Percentiles rank a stretch among this genome's conserved stretches.
These are phyloP conservation scores for Parasteatoda tepidariorum DNA, from an alignment of 1,140 invertebrate species.

Conservation along the genomic window DNA sequence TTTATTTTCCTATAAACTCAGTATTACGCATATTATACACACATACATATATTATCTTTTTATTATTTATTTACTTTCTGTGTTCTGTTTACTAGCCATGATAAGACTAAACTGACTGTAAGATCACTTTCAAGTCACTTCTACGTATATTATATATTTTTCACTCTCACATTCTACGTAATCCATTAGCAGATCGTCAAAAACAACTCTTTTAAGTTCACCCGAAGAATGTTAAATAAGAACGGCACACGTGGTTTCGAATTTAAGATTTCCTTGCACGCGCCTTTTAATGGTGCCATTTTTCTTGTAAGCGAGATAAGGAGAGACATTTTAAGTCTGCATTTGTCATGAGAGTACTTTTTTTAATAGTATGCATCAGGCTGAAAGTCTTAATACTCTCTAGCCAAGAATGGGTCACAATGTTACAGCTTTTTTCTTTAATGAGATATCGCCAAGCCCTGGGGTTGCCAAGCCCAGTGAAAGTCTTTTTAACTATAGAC, in stretches of 20 bases:
- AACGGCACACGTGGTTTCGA: background rate
- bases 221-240: background rate
- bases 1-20: too few relatives aligned
- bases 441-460: too few relatives aligned
- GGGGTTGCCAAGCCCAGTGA: too few relatives aligned
- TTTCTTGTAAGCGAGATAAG: conserved; percentile 9
- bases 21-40: too few relatives aligned
- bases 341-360: conserved; percentile 10
- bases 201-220: background rate
- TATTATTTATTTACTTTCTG: too few relatives aligned
- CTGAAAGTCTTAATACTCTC: background rate
- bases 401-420: background rate
- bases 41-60: too few relatives aligned
- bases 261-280: conserved; percentile 26
- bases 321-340: background rate
- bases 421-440: background rate
- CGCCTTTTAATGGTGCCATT: conserved; percentile 28
- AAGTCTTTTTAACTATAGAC: too few relatives aligned
- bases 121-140: too few relatives aligned
- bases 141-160: too few relatives aligned
- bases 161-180: too few relatives aligned
- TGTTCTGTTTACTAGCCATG: too few relatives aligned
- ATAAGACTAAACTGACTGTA: too few relatives aligned
- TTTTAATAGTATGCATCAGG: background rate
- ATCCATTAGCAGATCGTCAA: background rate